phyloP scores from a whole-genome alignment of 2,888 invertebrate species.

The Agrochola lychnidis region DNA sequence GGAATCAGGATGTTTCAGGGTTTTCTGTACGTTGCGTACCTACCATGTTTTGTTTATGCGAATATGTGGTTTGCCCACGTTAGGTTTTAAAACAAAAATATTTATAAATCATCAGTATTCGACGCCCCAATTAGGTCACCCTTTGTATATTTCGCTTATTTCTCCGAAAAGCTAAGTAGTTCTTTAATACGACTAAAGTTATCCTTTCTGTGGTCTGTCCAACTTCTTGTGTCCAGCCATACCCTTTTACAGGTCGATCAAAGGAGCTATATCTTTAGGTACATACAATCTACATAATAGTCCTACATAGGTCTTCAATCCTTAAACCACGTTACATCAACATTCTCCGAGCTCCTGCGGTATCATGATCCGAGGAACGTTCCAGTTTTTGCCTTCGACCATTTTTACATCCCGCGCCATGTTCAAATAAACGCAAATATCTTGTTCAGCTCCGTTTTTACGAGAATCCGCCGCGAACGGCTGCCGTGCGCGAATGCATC shows the following conservation, averaged over 20 bases:
- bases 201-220: neutral
- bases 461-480: slow-evolving; percentile 36
- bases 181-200: neutral
- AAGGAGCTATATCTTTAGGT: slow-evolving; percentile 22
- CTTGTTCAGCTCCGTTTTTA: slow-evolving; percentile 62
- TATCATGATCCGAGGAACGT: slow-evolving; percentile 46
- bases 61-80: neutral
- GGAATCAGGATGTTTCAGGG: neutral
- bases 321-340: slow-evolving; percentile 40
- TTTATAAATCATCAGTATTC: neutral
- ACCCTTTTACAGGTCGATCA: slow-evolving; percentile 12
- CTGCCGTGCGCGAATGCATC: slow-evolving; percentile 37
- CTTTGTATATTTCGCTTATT: neutral
- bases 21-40: neutral
- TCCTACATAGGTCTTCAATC: slow-evolving; percentile 28
- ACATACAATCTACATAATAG: slow-evolving; percentile 35
- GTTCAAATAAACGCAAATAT: slow-evolving; percentile 65
- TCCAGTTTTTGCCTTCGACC: slow-evolving; percentile 56
- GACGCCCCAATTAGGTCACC: neutral
- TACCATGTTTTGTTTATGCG: neutral
- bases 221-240: neutral
- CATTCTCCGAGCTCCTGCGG: slow-evolving; percentile 44
- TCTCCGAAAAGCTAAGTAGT: neutral
- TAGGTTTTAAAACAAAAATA: neutral
- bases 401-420: slow-evolving; percentile 60